Percentiles rank a stretch among this genome's conserved stretches.
Conservation (phyloP, 2,888 invertebrate genomes). For the Lycia hirtaria region DNA sequence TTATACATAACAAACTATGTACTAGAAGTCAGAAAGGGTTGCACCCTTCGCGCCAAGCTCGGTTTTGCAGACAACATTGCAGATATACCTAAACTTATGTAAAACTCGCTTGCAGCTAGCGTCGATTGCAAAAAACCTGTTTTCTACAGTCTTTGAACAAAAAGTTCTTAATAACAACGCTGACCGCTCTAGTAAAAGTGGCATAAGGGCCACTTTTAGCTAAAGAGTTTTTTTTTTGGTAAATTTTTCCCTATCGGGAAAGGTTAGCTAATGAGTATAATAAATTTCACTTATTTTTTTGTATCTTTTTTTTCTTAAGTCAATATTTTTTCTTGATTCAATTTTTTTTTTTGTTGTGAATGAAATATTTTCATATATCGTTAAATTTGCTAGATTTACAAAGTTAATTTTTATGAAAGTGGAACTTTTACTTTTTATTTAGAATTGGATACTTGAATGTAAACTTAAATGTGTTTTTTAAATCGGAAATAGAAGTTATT, state of each 20-base stretch:
- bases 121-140: slow-evolving; percentile 39
- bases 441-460: no score
- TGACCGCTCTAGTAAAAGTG: slow-evolving; percentile 6
- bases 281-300: no score
- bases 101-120: slow-evolving; percentile 33
- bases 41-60: slow-evolving; percentile 71
- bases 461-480: no score
- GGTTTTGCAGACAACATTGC: slow-evolving; percentile 66
- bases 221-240: background rate
- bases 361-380: no score
- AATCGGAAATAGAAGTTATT: no score
- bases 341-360: no score
- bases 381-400: no score
- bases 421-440: no score
- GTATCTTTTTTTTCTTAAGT: no score
- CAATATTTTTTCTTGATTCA: no score
- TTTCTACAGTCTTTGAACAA: slow-evolving; percentile 29
- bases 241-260: background rate
- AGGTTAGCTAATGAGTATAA: no score
- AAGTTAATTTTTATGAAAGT: no score
- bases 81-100: slow-evolving; percentile 53
- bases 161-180: slow-evolving; percentile 22
- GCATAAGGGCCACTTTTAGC: slow-evolving; percentile 1
- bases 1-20: slow-evolving; percentile 38
- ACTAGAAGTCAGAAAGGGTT: slow-evolving; percentile 59